A percentile compares a stretch with the other conserved stretches of the same genome.
These are phyloP conservation scores for Hypothenemus hampei DNA, from an alignment of 1,140 invertebrate genomes.

Conservation along the genomic window DNA sequence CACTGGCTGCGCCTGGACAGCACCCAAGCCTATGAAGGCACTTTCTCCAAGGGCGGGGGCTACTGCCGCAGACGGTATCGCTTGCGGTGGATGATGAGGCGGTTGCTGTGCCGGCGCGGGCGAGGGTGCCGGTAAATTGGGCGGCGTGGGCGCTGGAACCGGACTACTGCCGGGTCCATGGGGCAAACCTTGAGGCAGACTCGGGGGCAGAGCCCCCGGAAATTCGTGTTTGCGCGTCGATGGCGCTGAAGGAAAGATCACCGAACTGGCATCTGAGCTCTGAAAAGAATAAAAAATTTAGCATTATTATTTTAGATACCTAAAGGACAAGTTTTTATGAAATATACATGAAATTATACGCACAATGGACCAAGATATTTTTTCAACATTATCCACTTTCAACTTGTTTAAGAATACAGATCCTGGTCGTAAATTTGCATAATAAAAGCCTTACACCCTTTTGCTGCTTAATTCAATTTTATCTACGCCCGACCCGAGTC, in stretches of 20 bases:
- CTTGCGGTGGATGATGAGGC: slow-evolving; percentile 42
- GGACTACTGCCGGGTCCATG: slow-evolving; percentile 41
- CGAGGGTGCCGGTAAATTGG: slow-evolving; percentile 51
- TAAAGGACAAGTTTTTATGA: too few species aligned
- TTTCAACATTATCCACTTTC: too few species aligned
- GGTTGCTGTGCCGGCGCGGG: slow-evolving; percentile 49
- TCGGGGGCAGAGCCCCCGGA: slow-evolving; percentile 47
- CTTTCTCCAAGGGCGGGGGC: slow-evolving; percentile 24
- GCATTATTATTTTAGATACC: background rate
- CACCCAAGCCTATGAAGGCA: slow-evolving; percentile 24
- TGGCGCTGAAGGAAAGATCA: slow-evolving; percentile 66
- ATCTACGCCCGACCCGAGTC: too few species aligned
- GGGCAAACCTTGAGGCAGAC: slow-evolving; percentile 39
- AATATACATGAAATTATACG: too few species aligned
- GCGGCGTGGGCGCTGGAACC: slow-evolving; percentile 40
- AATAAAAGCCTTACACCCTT: too few species aligned
- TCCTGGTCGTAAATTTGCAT: too few species aligned
- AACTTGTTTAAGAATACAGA: too few species aligned
- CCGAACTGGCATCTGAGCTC: slow-evolving; percentile 66
- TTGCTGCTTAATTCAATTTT: too few species aligned
- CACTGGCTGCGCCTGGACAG: slow-evolving; percentile 27
- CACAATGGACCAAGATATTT: too few species aligned
- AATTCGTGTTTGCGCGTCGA: slow-evolving; percentile 53
- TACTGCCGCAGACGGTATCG: slow-evolving; percentile 34
- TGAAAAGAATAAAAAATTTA: slow-evolving; percentile 33